Conservation (phyloP, 2,113 vertebrate species). For the Malurus melanocephalus region DNA sequence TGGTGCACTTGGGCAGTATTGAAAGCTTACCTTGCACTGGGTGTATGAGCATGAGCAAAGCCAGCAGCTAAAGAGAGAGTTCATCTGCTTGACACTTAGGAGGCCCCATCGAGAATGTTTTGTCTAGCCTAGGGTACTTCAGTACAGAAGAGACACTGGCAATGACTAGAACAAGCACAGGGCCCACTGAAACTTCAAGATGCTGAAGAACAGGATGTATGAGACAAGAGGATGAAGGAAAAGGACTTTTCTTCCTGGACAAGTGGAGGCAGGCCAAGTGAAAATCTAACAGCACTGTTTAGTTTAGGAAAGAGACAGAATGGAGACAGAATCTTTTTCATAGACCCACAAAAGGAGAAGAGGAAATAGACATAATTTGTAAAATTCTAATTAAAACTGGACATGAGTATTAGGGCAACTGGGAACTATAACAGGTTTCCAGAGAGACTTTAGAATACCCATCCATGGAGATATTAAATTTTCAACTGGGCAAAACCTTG, state of each 20-base stretch:
- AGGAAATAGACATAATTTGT: background rate
- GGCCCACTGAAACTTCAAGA: background rate
- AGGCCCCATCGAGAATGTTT: background rate
- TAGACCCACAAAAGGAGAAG: background rate
- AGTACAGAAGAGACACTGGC: background rate
- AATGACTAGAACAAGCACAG: background rate
- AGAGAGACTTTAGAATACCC: background rate
- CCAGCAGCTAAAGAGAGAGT: background rate
- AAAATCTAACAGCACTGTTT: background rate
- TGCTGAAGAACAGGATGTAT: background rate
- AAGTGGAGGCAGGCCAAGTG: background rate
- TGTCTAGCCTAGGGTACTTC: background rate
- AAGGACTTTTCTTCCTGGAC: background rate
- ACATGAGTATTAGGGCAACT: background rate
- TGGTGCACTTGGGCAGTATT: background rate
- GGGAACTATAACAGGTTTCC: background rate
- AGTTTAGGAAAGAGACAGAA: background rate
- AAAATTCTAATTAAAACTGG: background rate
- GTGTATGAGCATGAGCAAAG: background rate
- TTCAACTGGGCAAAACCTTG: background rate
- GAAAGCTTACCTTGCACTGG: background rate
- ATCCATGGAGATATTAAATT: background rate
- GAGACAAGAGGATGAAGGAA: background rate
- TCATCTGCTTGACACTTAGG: background rate
- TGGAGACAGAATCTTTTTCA: background rate